phyloP scores from a whole-genome alignment of 2,113 vertebrate genomes.

The Polyodon spathula region DNA sequence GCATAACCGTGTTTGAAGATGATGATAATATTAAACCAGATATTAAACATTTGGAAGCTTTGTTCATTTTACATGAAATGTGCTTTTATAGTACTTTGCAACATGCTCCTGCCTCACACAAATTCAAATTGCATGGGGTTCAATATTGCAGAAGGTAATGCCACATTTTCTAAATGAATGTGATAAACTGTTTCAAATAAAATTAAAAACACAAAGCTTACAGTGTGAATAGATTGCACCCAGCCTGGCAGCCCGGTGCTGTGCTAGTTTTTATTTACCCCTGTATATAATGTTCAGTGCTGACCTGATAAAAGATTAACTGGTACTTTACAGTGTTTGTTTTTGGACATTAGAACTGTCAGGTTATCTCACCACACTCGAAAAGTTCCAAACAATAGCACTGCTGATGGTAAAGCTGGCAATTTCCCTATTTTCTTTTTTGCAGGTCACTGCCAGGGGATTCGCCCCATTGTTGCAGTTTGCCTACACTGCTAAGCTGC shows the following conservation, averaged over 20 bases:
- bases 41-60: too few species aligned
- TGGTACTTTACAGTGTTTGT: conserved; percentile 53
- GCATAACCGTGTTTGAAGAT: too few species aligned
- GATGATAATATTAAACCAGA: too few species aligned
- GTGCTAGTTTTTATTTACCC: conserved; percentile 29
- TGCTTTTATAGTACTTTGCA: too few species aligned
- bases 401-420: conserved; percentile 65
- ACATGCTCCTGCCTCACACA: conserved; percentile 19
- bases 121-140: conserved; percentile 17
- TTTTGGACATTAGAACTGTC: conserved; percentile 54
- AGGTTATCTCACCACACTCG: conserved; percentile 50
- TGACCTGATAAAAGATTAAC: conserved; percentile 51
- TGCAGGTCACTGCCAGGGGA: conserved; percentile 93
- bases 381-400: conserved; percentile 52
- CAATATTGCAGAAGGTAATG: neutral
- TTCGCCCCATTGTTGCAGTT: conserved; percentile 97
- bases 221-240: conserved; percentile 26
- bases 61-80: too few species aligned
- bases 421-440: conserved; percentile 59
- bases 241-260: conserved; percentile 10
- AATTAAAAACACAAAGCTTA: conserved; percentile 30
- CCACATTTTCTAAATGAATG: neutral
- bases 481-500: conserved; percentile 96
- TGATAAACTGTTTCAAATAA: neutral
- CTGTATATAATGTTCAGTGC: conserved; percentile 33